phyloP scores from a whole-genome alignment of 2,797 vertebrate genomes.

The Galaxias olidus region DNA sequence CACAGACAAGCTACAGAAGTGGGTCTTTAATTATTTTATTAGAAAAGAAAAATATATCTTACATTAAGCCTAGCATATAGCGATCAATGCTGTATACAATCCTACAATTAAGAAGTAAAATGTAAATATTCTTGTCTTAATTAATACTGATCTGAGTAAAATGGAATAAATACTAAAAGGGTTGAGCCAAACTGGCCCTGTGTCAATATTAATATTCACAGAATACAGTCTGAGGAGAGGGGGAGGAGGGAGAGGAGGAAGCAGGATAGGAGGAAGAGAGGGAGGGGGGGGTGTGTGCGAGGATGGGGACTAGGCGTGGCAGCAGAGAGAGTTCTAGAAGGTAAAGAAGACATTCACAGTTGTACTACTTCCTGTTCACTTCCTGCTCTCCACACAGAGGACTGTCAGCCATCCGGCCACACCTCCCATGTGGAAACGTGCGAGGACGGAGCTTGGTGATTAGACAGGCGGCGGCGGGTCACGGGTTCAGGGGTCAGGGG shows the following conservation, averaged over 20 bases:
- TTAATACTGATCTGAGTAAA: slow-evolving; percentile 70
- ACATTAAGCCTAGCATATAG: slow-evolving; percentile 72
- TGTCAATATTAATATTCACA: slow-evolving; percentile 79
- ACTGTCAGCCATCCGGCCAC: slow-evolving; percentile 27
- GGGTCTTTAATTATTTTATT: slow-evolving; percentile 69
- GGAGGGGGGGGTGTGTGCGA: slow-evolving; percentile 45
- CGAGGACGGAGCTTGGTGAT: slow-evolving; percentile 12
- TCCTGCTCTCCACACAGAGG: slow-evolving; percentile 32
- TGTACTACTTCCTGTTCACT: slow-evolving; percentile 4
- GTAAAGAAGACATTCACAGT: slow-evolving; percentile 52
- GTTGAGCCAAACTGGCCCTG: slow-evolving; percentile 74
- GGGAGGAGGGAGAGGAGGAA: slow-evolving; percentile 35
- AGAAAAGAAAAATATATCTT: slow-evolving; percentile 70
- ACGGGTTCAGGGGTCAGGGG: slow-evolving; percentile 5
- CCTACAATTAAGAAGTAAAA: slow-evolving; percentile 62
- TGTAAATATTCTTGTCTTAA: slow-evolving; percentile 61
- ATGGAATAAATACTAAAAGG: slow-evolving; percentile 71
- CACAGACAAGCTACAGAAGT: slow-evolving; percentile 5
- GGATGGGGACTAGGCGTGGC: slow-evolving; percentile 42
- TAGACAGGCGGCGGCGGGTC: background rate
- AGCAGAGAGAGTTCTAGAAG: slow-evolving; percentile 55
- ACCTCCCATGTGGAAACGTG: slow-evolving; percentile 33
- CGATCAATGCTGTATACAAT: slow-evolving; percentile 66
- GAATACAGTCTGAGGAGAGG: slow-evolving; percentile 79
- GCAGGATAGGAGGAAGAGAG: background rate